Conservation (phyloP, 1,140 invertebrate species). For the Brachionus rubens region DNA sequence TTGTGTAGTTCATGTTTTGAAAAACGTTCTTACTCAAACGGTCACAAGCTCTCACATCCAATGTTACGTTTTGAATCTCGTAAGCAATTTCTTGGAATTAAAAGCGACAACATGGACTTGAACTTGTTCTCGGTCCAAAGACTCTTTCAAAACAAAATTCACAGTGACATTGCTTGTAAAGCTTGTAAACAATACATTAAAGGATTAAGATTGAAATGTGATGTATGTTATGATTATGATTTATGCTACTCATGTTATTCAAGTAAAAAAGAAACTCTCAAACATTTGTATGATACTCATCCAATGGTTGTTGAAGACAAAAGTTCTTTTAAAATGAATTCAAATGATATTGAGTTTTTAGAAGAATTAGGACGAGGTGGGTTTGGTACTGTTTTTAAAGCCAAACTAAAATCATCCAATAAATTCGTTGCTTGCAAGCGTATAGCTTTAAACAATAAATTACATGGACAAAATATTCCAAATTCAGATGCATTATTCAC, state of each 20-base stretch:
- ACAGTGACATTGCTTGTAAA: background rate
- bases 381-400: background rate
- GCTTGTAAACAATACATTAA: background rate
- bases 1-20: constrained; percentile 21
- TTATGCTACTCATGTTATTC: background rate
- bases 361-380: background rate
- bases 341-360: background rate
- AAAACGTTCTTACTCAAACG: background rate
- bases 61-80: background rate
- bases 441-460: background rate
- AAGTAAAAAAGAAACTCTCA: background rate
- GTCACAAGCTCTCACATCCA: background rate
- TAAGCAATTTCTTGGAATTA: background rate
- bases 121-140: background rate
- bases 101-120: background rate
- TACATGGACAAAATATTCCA: too few relatives aligned
- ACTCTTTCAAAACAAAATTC: background rate
- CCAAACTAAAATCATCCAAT: background rate
- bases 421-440: background rate
- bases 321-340: background rate
- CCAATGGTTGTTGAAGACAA: background rate
- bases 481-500: background rate
- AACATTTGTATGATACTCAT: background rate
- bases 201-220: constrained; percentile 10
- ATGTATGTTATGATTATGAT: background rate